Evolutionary conservation across 1,140 invertebrate genomes (phyloP), one percentile per base, ranked within the genome.

Genomic region (Monomorium pharaonis): DNA sequence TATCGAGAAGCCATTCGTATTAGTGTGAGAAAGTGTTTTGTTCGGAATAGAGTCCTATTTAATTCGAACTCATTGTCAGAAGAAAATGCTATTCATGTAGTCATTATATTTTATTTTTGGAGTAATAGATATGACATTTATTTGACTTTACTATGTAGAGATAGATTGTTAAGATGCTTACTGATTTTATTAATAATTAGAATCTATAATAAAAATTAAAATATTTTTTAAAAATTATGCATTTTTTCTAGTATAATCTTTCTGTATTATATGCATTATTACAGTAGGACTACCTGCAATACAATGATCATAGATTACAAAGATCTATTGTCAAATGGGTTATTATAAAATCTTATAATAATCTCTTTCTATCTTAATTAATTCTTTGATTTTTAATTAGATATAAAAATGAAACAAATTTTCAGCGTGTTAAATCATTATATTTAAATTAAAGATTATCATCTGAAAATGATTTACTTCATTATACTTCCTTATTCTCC

Each of bases 21-120:
- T 44, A 75, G 76, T 47, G 67, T 54, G 47, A 51, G 60, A 77
- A 76, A 88, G 63, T 88, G 87, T 86, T 88, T 89, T 54, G 42
- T 44, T 86, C 69, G 56, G 72, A 81, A 33, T 14, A 49, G 27
- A 60, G 86, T 77, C 24, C 49, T 74, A 27, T 42, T 67, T 70
- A 51, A 49, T 86, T 18, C 21, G 42, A 58, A n/a, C 3, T n/a
- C 24, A 33, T 58, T 21, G 33, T 24, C 0, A 65, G 37, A 76
- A 76, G 51, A 5, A 47, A 37, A 16, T 7, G 12, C 14, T 24
- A 56, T 54, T 67, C 16, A 62, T 37, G 4, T 84, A 18, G 56
- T 63, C 44, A 44, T 49, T 44, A 18, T 67, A 37, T 37, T 30
- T 37, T 54, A 56, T 9, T 75, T 78, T 88, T 21, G 77, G 69